phyloP scores from a whole-genome alignment of 2,888 invertebrate genomes.

The Aquatica leii region DNA sequence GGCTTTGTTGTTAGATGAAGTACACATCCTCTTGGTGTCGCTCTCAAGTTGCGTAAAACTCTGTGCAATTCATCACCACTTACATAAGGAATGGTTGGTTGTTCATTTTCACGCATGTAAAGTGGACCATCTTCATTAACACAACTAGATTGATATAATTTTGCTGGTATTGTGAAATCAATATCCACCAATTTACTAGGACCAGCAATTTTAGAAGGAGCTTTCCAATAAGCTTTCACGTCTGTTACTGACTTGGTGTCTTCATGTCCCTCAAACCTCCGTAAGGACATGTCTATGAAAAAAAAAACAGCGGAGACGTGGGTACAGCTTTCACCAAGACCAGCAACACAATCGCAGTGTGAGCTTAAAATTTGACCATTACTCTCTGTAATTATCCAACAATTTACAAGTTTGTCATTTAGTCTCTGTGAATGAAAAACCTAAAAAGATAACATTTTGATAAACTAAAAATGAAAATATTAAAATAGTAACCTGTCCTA shows the following conservation, averaged over 20 bases:
- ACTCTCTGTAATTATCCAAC: no score
- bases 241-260: not conserved
- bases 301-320: not conserved
- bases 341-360: conserved; percentile 8
- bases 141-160: no score
- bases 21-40: not conserved
- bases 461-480: not conserved
- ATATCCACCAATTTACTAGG: not conserved
- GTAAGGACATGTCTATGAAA: not conserved
- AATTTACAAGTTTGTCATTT: not conserved
- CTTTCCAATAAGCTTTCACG: no score
- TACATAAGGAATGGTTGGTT: no score
- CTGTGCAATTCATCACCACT: not conserved
- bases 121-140: no score
- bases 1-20: not conserved
- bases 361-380: not conserved
- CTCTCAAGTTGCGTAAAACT: no score
- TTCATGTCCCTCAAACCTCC: not conserved
- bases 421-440: conserved; percentile 1
- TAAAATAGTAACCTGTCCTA: no score
- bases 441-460: conserved; percentile 10
- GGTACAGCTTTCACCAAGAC: not conserved
- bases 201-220: not conserved
- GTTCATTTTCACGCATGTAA: no score
- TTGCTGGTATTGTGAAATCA: no score